Percentiles rank a stretch among this genome's conserved stretches.
These are phyloP conservation scores for Pteropus rufus DNA, from an alignment of 2,797 vertebrate genomes.

Conservation along the genomic window DNA sequence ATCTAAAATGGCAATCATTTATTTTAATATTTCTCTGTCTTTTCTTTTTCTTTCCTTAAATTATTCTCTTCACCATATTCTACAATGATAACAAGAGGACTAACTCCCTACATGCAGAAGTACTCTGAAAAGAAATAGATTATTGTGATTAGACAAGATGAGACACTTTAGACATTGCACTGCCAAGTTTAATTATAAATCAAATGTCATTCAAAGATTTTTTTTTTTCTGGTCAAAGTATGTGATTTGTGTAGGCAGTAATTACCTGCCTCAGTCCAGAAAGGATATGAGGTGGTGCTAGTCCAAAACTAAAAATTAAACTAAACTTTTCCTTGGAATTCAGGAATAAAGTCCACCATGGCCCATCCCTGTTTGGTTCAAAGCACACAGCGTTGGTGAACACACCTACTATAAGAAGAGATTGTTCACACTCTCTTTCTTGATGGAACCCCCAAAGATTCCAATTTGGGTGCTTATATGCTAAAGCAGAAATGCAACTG, in stretches of 20 bases:
- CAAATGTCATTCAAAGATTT: conserved; percentile 21
- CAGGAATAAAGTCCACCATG: not conserved
- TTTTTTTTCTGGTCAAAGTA: not conserved
- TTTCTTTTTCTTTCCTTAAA: not conserved
- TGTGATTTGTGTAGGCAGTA: conserved; percentile 46
- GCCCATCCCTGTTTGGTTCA: not conserved
- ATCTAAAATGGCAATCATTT: not conserved
- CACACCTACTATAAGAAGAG: not conserved
- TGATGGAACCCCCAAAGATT: not conserved
- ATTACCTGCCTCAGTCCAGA: conserved; percentile 14
- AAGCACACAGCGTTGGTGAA: not conserved
- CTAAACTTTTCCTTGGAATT: conserved; percentile 8
- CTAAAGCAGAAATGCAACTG: not conserved
- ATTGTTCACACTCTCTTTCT: not conserved
- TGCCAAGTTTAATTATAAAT: conserved; percentile 50
- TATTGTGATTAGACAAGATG: conserved; percentile 31
- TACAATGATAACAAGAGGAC: not conserved
- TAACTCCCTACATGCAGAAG: not conserved
- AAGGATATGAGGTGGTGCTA: not conserved
- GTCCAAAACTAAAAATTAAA: conserved; percentile 31
- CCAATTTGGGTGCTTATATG: not conserved
- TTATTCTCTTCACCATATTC: not conserved
- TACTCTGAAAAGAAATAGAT: conserved; percentile 1
- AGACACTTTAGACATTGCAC: not conserved
- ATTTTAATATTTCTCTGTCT: not conserved